Base-by-base conservation (phyloP, 1,140 invertebrate genomes). In the Danaus plexippus region DNA sequence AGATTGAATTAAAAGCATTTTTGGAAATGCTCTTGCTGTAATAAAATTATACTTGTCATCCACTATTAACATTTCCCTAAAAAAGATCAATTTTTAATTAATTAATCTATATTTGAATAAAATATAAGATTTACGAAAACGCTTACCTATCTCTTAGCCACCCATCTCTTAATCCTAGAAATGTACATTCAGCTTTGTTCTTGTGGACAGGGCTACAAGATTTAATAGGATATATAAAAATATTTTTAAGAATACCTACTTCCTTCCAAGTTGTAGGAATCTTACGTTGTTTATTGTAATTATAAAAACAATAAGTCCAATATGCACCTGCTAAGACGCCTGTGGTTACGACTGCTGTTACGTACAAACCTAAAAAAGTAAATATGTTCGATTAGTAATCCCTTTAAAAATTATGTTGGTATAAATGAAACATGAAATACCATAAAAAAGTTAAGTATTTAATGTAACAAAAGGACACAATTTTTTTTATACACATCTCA, bases 211-310 rank as follows among this genome's bases (percentile, higher is more conserved):
- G 59, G 0, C 81, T 89, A 9, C 89, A 83, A 0, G 89, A 90
- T 66, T 90, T 90, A 0, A 90, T 77, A 0, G 90, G 90, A 54
- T 88, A 90, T 1, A 74, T 71, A 10, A 87, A 70, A 2, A 90
- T 57, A 43, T 89, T 78, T 55, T 87, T 88, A 1, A 90, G 66
- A 61, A 86, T 88, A 0, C 90, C 89, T 9, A 90, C 87, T 69
- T 88, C 57, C 6, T 57, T 66, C 83, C 83, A 86, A 49, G 71
- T 54, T 45, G 64, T 64, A 1, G 83, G 83, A n/a, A 86, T 47
- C 57, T 63, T 80, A 0, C 54, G 52, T 51, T 67, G 71, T 15
- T 58, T 64, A 18, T 56, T 57, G 9, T 70, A 53, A 44, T 72
- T 60, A 52, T 76, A 80, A 1, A 64, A 46, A 12, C 68, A 60